These are phyloP conservation scores for Parnassius smintheus DNA, from an alignment of 2,888 invertebrate genomes.

Conservation along the genomic window DNA sequence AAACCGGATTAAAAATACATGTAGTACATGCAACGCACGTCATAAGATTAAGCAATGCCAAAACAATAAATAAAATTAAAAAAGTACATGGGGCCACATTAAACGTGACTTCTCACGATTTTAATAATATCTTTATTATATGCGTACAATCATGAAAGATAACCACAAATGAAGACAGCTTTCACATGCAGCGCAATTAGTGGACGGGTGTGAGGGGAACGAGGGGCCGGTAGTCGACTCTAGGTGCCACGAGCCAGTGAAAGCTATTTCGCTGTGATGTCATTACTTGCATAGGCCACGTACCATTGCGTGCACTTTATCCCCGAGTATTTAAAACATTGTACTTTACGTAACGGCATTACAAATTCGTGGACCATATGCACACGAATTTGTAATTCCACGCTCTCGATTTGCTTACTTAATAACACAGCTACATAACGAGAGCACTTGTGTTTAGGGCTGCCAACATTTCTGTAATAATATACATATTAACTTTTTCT, in stretches of 20 bases:
- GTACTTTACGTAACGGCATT: conserved; percentile 18
- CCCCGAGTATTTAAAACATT: conserved; percentile 30
- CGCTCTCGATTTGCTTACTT: conserved; percentile 22
- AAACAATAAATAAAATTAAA: neutral
- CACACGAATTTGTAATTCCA: conserved; percentile 14
- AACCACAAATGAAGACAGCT: conserved; percentile 47
- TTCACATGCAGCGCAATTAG: conserved; percentile 60
- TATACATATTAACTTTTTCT: too few relatives aligned
- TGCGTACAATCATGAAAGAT: conserved; percentile 25
- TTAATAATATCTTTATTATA: conserved; percentile 12
- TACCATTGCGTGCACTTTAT: conserved; percentile 37
- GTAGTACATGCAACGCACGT: too few relatives aligned
- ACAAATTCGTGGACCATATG: neutral
- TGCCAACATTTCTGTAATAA: too few relatives aligned
- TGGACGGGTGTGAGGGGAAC: conserved; percentile 23
- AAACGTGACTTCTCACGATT: conserved; percentile 1
- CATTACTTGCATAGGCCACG: conserved; percentile 54
- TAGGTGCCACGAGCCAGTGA: conserved; percentile 57
- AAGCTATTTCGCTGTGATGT: conserved; percentile 58
- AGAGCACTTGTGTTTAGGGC: too few relatives aligned
- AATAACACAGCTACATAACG: conserved; percentile 12
- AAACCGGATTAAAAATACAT: too few relatives aligned
- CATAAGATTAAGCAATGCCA: too few relatives aligned
- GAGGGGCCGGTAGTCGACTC: conserved; percentile 20
- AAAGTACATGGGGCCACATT: conserved; percentile 2